A percentile compares a stretch with the other conserved stretches of the same genome.
These are phyloP conservation scores for Centroberyx gerrardi DNA, from an alignment of 2,797 vertebrate species.

Conservation along the genomic window DNA sequence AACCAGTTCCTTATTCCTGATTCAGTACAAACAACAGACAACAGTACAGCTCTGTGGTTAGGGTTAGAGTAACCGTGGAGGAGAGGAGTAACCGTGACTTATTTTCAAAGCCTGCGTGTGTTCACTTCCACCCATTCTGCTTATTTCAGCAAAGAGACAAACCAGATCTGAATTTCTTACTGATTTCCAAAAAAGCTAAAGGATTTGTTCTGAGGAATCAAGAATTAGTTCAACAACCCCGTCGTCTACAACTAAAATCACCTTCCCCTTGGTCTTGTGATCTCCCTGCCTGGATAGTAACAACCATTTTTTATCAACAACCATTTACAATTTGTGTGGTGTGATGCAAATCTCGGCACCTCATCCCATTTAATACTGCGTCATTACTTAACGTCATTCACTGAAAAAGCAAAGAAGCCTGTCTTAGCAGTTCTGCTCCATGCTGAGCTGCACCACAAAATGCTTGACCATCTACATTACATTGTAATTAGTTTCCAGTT, in stretches of 20 bases:
- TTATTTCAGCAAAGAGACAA: not conserved
- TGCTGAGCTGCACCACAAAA: not conserved
- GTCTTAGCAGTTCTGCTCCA: too few species aligned
- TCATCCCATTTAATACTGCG: too few species aligned
- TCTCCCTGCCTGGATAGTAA: too few species aligned
- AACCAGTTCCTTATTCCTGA: constrained; percentile 12
- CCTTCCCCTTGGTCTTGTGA: too few species aligned
- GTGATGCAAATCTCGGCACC: too few species aligned
- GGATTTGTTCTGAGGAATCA: constrained; percentile 45
- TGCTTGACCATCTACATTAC: not conserved
- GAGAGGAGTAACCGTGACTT: constrained; percentile 9
- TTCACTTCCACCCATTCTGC: not conserved
- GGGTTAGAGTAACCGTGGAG: constrained; percentile 9
- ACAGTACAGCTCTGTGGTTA: constrained; percentile 54
- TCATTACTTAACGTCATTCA: too few species aligned
- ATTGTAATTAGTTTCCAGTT: constrained; percentile 22
- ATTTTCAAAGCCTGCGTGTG: constrained; percentile 6
- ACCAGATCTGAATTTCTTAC: not conserved
- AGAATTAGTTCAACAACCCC: constrained; percentile 18
- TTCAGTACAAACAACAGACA: constrained; percentile 44
- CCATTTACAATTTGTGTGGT: too few species aligned
- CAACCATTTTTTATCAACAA: too few species aligned
- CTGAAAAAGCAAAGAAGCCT: too few species aligned
- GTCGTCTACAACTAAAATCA: too few species aligned
- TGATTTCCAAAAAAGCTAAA: constrained; percentile 46